Evolutionary conservation across 2,888 invertebrate species (phyloP).

Genomic region (Erynnis tages): DNA sequence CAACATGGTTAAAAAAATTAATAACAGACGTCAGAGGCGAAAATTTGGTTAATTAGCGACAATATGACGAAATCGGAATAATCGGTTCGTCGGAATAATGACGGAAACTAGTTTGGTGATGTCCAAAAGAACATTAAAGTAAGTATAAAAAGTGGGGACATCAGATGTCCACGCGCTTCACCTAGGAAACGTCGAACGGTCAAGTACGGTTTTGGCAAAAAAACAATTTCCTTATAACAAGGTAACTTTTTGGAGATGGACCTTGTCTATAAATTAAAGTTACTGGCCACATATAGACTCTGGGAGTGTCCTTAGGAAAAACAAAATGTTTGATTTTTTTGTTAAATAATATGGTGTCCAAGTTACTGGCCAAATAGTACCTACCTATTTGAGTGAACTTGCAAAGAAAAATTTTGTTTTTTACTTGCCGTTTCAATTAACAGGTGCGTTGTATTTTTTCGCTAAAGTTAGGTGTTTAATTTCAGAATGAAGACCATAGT

Average conservation of each 20-base stretch:
- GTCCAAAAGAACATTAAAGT: slow-evolving; percentile 35
- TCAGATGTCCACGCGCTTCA: slow-evolving; percentile 13
- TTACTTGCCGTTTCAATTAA: too few species aligned
- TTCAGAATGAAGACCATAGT: slow-evolving; percentile 53
- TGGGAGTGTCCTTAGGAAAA: too few species aligned
- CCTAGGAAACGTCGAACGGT: slow-evolving; percentile 26
- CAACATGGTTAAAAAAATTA: too few species aligned
- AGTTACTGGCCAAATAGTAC: too few species aligned
- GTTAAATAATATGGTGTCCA: too few species aligned
- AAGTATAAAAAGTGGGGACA: slow-evolving; percentile 44
- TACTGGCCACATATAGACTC: too few species aligned
- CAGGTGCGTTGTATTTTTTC: not conserved
- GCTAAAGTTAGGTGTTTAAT: slow-evolving; percentile 23
- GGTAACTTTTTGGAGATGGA: not conserved
- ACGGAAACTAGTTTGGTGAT: slow-evolving; percentile 43
- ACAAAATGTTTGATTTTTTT: too few species aligned
- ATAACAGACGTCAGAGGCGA: slow-evolving; percentile 1
- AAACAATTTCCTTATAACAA: not conserved
- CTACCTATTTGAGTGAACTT: too few species aligned
- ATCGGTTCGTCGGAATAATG: slow-evolving; percentile 32
- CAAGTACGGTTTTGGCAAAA: slow-evolving; percentile 17
- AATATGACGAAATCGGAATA: slow-evolving; percentile 29
- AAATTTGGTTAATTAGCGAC: slow-evolving; percentile 25
- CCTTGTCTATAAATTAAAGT: too few species aligned
- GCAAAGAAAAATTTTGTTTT: too few species aligned